Percentiles rank a stretch among this genome's conserved stretches.
These are phyloP conservation scores for Melanerpes aurifrons DNA, from an alignment of 2,113 vertebrate species.

Conservation along the genomic window DNA sequence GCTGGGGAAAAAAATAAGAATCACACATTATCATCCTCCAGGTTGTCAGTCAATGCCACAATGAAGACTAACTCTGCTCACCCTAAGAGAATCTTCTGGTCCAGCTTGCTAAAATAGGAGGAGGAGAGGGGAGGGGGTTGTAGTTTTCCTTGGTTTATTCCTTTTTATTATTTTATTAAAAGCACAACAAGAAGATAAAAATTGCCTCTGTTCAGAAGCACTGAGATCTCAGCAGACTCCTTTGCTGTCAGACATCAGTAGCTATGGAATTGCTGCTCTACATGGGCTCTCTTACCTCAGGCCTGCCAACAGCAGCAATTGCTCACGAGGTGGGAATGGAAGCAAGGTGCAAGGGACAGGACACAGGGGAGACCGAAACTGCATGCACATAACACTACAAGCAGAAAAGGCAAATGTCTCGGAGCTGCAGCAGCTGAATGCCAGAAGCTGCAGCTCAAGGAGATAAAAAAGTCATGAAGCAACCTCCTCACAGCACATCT, in stretches of 20 bases:
- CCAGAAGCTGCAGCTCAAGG: not conserved
- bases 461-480: not conserved
- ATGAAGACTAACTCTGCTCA: conserved; percentile 66
- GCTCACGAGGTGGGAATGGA: not conserved
- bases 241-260: conserved; percentile 33
- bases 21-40: conserved; percentile 70
- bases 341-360: not conserved
- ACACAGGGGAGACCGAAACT: not conserved
- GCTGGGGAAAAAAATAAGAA: not conserved
- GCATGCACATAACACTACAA: not conserved
- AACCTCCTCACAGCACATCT: not conserved
- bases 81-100: conserved; percentile 47
- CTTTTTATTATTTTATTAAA: not conserved
- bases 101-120: conserved; percentile 51
- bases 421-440: not conserved
- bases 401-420: not conserved
- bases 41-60: conserved; percentile 71
- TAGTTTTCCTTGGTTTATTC: not conserved
- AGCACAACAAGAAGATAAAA: conserved; percentile 65
- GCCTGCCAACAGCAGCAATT: not conserved
- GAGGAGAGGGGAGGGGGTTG: not conserved
- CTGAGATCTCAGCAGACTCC: conserved; percentile 13
- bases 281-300: not conserved
- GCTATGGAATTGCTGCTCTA: not conserved
- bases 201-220: conserved; percentile 55